Evolutionary conservation across 1,140 invertebrate species (phyloP), one percentile per base, ranked within the genome.

Genomic region (Drosophila micromelanica): DNA sequence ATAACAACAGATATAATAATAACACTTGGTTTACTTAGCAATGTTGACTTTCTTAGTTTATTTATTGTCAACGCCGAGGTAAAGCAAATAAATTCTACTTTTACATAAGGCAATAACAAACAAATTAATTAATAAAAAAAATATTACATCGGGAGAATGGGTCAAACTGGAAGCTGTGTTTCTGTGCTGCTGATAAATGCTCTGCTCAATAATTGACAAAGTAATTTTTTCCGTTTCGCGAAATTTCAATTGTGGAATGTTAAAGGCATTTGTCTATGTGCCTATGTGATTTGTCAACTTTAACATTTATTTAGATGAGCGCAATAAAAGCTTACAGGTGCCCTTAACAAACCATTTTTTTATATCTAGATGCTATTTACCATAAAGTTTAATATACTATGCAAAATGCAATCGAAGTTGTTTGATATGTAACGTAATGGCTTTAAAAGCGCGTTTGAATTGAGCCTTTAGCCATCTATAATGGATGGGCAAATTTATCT

Each of bases 11-110:
- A 52, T 57, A 27, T 67, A 40, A 54, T 72, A 45, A 54, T 68
- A 59, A 46, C 40, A 67, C 63, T 73, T 48, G 32, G 32, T 32
- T 32, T 45, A 27, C 27, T 27, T 11, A 42, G 57, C 46, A 61
- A 60, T 74, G 72, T 74, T 76, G 70, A 69, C 57, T 73, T 68
- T 73, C 68, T 73, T 68, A 74, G 59, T 77, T 74, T 74, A 72
- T 74, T 77, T 74, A 60, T 64, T 63, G 70, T 49, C 40, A 45
- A 20, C 40, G 42, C 13, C 55, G 55, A 63, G 32, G 35, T n/a
- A 23, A 23, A 73, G 56, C 55, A 73, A 73, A 69, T 73, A 54
- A 73, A 69, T 69, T 73, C 40, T 9, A 68, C 49, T 67, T 68
- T 65, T 52, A 51, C 52, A 65, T 72, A 37, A 38, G 35, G 30